Evolutionary conservation across 2,797 vertebrate genomes (phyloP), one percentile per base, ranked within the genome.

Genomic region (Pipistrellus pygmaeus): DNA sequence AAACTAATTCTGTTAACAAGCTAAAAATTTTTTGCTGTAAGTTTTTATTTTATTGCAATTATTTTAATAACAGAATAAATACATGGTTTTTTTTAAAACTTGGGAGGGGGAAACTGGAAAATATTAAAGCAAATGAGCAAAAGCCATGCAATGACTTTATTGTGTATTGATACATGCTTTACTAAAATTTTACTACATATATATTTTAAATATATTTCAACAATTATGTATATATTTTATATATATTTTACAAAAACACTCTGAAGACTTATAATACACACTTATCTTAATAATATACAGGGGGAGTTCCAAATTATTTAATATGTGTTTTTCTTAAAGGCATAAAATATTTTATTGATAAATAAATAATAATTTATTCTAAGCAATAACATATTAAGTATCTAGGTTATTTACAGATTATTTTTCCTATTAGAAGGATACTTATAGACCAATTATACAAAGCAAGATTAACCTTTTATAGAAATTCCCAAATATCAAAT

Each of bases 1-100:
- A 95, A 89, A 94, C 97, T 17, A 94, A 93, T 93, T 97, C 93
- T 81, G 69, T 51, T 32, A 71, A 32, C 3, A 30, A 71, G 46
- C 0, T 88, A 51, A 73, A 93, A n/a, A 66, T 6, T 7, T 8
- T 82, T 69, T 87, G 48, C 75, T 94, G 0, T 80, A 4, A 55
- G 57, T 46, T 5, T 25, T 78, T 78, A 21, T 71, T 95, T 95
- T 78, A 48, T 76, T 84, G 87, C 71, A 55, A 57, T 32, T 8
- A 4, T 14, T 83, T 32, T 46, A n/a, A 64, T 66, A 55, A 32
- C 5, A 35, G 14, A 81, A 86, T 6, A 88, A 27, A 55, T 90
- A 12, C 0, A 38, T 53, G 1, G 77, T 90, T 85, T 69, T 90
- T 94, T 62, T 81, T n/a, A 78, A 95, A 95, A 57, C 18, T 38